These are phyloP conservation scores for Benitochromis conjunctus DNA, from an alignment of 2,113 vertebrate genomes.

Conservation along the genomic window DNA sequence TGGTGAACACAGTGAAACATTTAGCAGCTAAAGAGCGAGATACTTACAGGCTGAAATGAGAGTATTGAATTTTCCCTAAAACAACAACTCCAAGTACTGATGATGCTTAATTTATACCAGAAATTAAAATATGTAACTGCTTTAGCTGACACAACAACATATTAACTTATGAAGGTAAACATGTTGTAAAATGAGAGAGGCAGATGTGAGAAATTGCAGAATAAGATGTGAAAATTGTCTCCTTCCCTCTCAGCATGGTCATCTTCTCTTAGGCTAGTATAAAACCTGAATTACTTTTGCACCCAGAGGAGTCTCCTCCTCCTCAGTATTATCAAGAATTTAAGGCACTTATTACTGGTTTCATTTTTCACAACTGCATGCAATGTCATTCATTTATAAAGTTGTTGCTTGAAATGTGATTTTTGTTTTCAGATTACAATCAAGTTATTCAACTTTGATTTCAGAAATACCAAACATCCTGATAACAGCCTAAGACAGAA, in stretches of 20 bases:
- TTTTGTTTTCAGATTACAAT: accelerated
- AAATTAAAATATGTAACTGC: neutral
- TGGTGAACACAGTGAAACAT: neutral
- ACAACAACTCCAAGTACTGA: neutral
- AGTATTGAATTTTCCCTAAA: neutral
- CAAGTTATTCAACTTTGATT: neutral
- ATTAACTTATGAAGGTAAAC: neutral
- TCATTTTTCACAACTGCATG: neutral
- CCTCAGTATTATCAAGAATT: neutral
- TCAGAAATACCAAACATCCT: neutral
- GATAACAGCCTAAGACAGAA: neutral
- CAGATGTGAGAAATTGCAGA: neutral
- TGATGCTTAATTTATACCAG: neutral
- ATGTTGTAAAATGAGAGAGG: neutral
- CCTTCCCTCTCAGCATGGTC: neutral
- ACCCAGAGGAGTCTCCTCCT: neutral
- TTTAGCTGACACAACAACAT: neutral
- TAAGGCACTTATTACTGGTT: neutral
- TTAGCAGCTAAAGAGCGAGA: neutral
- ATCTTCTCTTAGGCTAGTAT: neutral
- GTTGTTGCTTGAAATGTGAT: neutral
- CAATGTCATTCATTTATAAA: neutral
- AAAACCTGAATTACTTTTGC: neutral
- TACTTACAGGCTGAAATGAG: neutral
- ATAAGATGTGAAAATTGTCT: neutral